These are phyloP conservation scores for Cantharis rufa DNA, from an alignment of 2,888 invertebrate species.

Conservation along the genomic window DNA sequence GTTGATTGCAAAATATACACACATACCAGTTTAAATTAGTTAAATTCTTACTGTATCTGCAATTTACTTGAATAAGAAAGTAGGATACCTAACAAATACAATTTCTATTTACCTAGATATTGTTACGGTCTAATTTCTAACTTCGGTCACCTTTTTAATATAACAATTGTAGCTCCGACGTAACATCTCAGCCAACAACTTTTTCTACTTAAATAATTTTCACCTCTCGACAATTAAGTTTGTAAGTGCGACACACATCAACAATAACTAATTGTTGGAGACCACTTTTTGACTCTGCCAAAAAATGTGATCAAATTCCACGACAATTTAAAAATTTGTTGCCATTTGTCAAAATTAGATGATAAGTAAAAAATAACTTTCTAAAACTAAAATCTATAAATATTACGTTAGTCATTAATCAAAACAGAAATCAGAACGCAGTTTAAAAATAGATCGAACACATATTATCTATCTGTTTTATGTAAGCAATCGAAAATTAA, in stretches of 20 bases:
- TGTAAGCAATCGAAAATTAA: background rate
- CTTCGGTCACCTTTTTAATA: constrained; percentile 6
- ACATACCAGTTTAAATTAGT: background rate
- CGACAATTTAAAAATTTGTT: background rate
- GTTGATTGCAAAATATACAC: background rate
- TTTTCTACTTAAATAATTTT: background rate
- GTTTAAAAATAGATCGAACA: background rate
- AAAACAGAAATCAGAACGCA: background rate
- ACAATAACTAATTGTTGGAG: background rate
- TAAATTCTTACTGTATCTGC: background rate
- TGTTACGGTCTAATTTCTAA: constrained; percentile 21
- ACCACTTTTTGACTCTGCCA: background rate
- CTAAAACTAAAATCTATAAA: background rate
- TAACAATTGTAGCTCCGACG: background rate
- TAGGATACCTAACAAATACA: constrained; percentile 13
- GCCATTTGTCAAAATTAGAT: background rate
- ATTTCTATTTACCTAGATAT: constrained; percentile 10
- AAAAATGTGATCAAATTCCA: background rate
- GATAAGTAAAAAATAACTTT: background rate
- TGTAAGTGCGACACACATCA: background rate
- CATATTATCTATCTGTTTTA: background rate
- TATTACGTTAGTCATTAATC: background rate
- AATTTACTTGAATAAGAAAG: constrained; percentile 12
- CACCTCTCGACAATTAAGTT: background rate
- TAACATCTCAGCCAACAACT: constrained; percentile 1